Base-by-base conservation (phyloP, 1,140 invertebrate genomes). In the Chlorops oryzae region DNA sequence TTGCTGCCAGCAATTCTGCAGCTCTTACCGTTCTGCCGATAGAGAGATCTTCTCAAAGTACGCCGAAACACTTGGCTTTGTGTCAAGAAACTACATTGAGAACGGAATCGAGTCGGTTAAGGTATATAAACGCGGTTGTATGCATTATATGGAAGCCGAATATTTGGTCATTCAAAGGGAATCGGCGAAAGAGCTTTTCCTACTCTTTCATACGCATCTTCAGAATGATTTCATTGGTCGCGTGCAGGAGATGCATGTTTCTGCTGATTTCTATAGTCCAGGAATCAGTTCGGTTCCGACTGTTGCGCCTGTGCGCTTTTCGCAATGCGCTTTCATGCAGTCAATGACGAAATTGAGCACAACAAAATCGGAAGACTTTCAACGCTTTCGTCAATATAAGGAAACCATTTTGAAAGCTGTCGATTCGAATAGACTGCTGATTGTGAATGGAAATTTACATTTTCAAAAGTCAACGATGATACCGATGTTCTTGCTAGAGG, bases 141-240 rank as follows among this genome's bases (percentile, higher is more conserved):
- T 43, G 17, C 63, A 66, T 39, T 67, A 55, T 7, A 25, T 66
- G 15, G 52, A 62, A n/a, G 54, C 62, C 13, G 58, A 58, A 39
- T 21, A 9, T 0, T 12, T 66, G 17, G 20, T 27, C 0, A 22
- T 66, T 10, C 45, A 50, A 1, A 20, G 28, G 0, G 6, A 47
- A 12, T 52, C 54, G n/a, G n/a, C 43, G 10, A 47, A 56, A 24
- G 49, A 58, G 20, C 47, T 66, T 22, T 57, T 54, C 10, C 25
- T 49, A 6, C 18, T 65, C n/a, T n/a, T n/a, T n/a, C n/a, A n/a
- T n/a, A n/a, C n/a, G 7, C 21, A 65, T 7, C 35, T 49, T 5
- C 35, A 42, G 2, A 15, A 49, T 18, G 37, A 17, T 7, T 24
- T 48, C 22, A 5, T 51, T 32, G 43, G 25, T 7, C 52, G 27